Evolutionary conservation across 2,888 invertebrate species (phyloP), one percentile per base, ranked within the genome.

Genomic region (Liposcelis brunnea): DNA sequence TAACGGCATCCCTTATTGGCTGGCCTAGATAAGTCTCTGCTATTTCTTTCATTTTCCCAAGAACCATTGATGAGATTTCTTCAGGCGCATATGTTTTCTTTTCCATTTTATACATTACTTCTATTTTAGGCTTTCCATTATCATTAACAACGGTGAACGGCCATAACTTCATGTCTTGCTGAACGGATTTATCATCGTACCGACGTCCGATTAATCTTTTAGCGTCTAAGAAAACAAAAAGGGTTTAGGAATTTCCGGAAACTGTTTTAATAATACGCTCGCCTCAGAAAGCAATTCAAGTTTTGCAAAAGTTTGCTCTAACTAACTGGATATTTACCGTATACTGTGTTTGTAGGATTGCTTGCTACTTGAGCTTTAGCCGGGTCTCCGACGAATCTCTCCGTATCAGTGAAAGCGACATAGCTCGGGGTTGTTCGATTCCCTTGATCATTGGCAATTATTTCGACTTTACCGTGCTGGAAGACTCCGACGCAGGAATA

Each of bases 131-230:
- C 47, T 63, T 63, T 19, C 64, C 66, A 48, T 62, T 61, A 31
- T 62, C 66, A 49, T 64, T 58, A 2, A 74, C 67, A 16, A 66
- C 60, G 54, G 67, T 70, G 59, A 77, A 79, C 5, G 78, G 77
- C 67, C 75, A 78, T 54, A 67, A 65, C 58, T 74, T 73, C 55
- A 75, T 68, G 56, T 80, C 78, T 42, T 62, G 59, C 56, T 79
- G 76, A 1, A 80, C 73, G 7, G 67, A 59, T n/a, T 68, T 61
- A 54, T 79, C 78, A 48, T 68, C 67, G 61, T 68, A 79, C 50
- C 66, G 68, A 47, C 78, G 63, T 26, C 78, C 79, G 55, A 78
- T 76, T 50, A 79, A 58, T 48, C 77, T 66, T 58, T 79, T 78
- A 36, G 71, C 73, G 59, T 76, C 76, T 26, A 66, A 52, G 49